A percentile compares a stretch with the other conserved stretches of the same genome.
Evolutionary conservation across 1,140 invertebrate genomes (phyloP).

Genomic region (Nasonia vitripennis): DNA sequence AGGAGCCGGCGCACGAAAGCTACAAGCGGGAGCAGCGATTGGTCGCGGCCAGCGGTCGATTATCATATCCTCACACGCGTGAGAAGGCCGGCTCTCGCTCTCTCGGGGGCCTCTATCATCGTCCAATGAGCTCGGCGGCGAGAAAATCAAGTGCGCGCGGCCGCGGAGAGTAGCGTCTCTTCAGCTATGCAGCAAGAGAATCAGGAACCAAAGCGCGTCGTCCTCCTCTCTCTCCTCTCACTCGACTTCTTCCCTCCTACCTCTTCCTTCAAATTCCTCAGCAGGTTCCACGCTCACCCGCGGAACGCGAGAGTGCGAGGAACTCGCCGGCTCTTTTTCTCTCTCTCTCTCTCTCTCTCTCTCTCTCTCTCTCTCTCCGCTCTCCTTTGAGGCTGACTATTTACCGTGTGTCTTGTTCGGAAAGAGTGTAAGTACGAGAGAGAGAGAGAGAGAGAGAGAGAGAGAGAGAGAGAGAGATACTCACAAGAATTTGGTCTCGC

Average conservation of each 20-base stretch:
- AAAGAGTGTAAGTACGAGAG: slow-evolving; percentile 30
- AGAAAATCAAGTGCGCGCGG: slow-evolving; percentile 1
- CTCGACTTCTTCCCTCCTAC: slow-evolving; percentile 49
- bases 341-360: slow-evolving; percentile 36
- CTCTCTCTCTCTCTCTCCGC: slow-evolving; percentile 1
- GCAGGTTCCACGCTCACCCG: slow-evolving; percentile 49
- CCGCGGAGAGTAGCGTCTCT: slow-evolving; percentile 38
- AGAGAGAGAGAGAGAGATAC: neutral
- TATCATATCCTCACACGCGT: slow-evolving; percentile 1
- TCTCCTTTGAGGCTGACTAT: slow-evolving; percentile 41
- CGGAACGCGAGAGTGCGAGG: slow-evolving; percentile 47
- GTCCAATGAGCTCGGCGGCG: slow-evolving; percentile 18
- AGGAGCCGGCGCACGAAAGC: neutral
- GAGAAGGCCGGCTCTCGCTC: neutral
- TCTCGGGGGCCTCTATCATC: slow-evolving; percentile 24
- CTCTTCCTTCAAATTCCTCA: slow-evolving; percentile 49
- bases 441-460: neutral
- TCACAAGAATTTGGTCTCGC: slow-evolving; percentile 44
- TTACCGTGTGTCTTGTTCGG: slow-evolving; percentile 44
- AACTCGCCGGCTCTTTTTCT: slow-evolving; percentile 47
- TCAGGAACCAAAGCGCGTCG: slow-evolving; percentile 66
- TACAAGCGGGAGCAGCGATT: neutral
- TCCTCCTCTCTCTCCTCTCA: slow-evolving; percentile 53
- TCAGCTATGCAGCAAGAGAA: slow-evolving; percentile 69
- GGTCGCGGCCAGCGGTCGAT: neutral